These are phyloP conservation scores for Peucedramus taeniatus DNA, from an alignment of 2,113 vertebrate genomes.

Conservation along the genomic window DNA sequence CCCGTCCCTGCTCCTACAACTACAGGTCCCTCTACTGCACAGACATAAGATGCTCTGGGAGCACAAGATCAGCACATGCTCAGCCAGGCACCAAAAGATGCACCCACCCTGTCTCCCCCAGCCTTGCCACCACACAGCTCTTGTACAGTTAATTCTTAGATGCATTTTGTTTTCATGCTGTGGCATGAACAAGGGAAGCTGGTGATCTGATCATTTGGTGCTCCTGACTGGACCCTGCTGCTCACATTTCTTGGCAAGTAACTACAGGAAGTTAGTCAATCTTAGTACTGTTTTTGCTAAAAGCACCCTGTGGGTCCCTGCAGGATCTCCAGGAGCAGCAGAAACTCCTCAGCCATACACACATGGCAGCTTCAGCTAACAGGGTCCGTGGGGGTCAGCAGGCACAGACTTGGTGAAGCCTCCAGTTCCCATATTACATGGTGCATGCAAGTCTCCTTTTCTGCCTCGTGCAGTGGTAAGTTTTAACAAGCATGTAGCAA, in stretches of 20 bases:
- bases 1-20: background rate
- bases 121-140: background rate
- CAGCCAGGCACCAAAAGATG: background rate
- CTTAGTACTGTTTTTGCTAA: background rate
- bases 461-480: background rate
- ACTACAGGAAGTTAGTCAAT: background rate
- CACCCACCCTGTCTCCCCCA: background rate
- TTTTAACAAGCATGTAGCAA: background rate
- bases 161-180: background rate
- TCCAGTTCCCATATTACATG: background rate
- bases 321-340: background rate
- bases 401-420: background rate
- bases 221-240: background rate
- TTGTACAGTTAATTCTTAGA: background rate
- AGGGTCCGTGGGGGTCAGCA: background rate
- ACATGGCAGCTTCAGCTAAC: background rate
- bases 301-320: background rate
- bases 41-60: background rate
- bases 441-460: background rate
- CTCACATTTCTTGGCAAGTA: background rate
- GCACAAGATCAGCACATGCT: background rate
- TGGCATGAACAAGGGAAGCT: background rate
- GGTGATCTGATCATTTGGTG: background rate
- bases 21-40: background rate
- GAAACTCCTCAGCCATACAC: background rate